Conservation (phyloP, 2,888 invertebrate species). For the Rhagonycha lutea region DNA sequence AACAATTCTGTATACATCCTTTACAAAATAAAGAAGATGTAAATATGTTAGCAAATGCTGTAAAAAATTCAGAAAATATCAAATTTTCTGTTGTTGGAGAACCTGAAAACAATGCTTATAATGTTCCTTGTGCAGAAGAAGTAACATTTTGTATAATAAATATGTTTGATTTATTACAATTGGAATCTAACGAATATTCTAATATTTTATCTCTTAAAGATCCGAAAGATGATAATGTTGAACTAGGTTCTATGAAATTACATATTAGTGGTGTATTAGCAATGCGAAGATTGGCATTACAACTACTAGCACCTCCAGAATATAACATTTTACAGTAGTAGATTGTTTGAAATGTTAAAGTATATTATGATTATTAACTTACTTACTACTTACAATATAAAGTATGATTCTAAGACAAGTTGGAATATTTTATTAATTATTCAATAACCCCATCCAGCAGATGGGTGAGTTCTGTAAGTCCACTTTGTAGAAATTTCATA, state of each 20-base stretch:
- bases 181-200: constrained; percentile 28
- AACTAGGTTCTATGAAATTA: constrained; percentile 36
- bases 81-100: constrained; percentile 38
- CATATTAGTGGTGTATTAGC: constrained; percentile 37
- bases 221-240: constrained; percentile 6
- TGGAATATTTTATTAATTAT: background rate
- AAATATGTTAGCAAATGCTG: constrained; percentile 32
- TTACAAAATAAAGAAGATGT: constrained; percentile 29
- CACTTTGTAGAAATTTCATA: too few species aligned
- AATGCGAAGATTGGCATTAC: constrained; percentile 36
- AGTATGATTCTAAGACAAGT: background rate
- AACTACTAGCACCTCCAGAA: constrained; percentile 32
- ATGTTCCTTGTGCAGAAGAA: constrained; percentile 35
- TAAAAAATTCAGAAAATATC: constrained; percentile 35
- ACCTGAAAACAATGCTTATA: constrained; percentile 27
- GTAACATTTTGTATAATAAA: constrained; percentile 33
- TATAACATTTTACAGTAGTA: background rate
- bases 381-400: background rate
- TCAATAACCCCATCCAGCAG: too few species aligned
- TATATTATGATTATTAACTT: background rate
- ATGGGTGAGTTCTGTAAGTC: too few species aligned
- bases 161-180: constrained; percentile 37
- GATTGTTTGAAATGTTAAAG: too few species aligned
- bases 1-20: constrained; percentile 34
- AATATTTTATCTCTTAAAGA: constrained; percentile 34